Evolutionary conservation across 2,888 invertebrate genomes (phyloP).

Genomic region (Cantharis lateralis): DNA sequence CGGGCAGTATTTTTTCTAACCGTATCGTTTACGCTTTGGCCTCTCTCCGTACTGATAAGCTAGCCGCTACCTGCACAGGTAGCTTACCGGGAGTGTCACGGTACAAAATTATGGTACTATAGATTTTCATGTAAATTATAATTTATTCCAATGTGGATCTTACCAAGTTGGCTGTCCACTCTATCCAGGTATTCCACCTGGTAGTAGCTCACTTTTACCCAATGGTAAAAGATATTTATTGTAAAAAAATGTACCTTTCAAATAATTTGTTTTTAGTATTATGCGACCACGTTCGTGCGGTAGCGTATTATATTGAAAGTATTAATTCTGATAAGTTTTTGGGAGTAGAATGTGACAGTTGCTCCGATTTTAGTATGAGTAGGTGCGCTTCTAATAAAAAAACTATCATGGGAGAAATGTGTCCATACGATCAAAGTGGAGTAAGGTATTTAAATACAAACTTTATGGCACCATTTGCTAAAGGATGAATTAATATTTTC

Average conservation of each 20-base stretch:
- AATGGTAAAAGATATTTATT: too few relatives aligned
- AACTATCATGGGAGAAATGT: background rate
- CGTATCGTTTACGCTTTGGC: too few relatives aligned
- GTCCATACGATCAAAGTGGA: background rate
- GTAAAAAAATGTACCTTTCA: too few relatives aligned
- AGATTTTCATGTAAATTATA: background rate
- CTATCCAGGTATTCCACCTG: background rate
- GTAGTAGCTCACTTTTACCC: background rate
- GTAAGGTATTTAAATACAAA: background rate
- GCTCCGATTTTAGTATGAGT: background rate
- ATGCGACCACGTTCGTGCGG: background rate
- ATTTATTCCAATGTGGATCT: background rate
- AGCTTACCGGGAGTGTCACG: too few relatives aligned
- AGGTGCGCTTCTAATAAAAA: background rate
- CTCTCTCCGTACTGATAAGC: too few relatives aligned
- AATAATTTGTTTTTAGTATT: background rate
- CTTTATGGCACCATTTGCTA: background rate
- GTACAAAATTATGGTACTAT: background rate
- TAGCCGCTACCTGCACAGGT: too few relatives aligned
- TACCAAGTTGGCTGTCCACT: background rate
- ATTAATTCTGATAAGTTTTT: background rate
- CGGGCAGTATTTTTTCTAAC: too few relatives aligned
- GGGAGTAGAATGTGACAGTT: slow-evolving; percentile 36
- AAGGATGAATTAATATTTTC: too few relatives aligned
- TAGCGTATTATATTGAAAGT: background rate